Base-by-base conservation (phyloP, 2,113 vertebrate species). In the Scolopax mira region DNA sequence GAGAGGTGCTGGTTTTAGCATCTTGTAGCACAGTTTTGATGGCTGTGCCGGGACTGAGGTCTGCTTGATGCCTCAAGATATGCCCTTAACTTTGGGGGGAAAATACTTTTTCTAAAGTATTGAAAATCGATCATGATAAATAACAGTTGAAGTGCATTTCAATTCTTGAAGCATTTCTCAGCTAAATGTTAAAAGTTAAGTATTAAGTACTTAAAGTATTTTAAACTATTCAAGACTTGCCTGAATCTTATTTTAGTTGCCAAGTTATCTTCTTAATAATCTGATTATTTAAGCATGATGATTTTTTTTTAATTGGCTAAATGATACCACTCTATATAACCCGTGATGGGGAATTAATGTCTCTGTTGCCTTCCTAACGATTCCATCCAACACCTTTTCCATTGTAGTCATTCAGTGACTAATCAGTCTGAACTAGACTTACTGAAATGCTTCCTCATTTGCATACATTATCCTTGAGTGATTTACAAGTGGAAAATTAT, bases 241-340 rank as follows among this genome's bases (percentile, higher is more conserved):
- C n/a, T 73, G 25, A 55, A 31, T 62, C 21, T 74, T 82, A 39
- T 4, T 85, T 61, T 60, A 79, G 35, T 78, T 86, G 31, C 33
- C 71, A 85, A 51, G 23, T 9, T 58, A 33, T 1, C 2, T 18
- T 85, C 44, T 85, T 30, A 72, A 22, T 18, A 55, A 41, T 60
- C 13, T 65, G 30, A 8, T 77, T 17, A 1, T 33, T 90, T 39
- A 78, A 71, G 3, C 1, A 1, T 71, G 27, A 27, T 67, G 13
- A 3, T 25, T 9, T 49, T 46, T 41, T 60, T 77, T 70, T n/a
- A 42, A 70, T 57, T 4, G 9, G 30, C 16, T n/a, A 74, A 83
- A 25, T 61, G 0, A 8, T 78, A 23, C 1, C 44, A 31, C 4
- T 69, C 13, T 42, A 2, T 41, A 3, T 51, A 70, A 22, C 10